Evolutionary conservation across 2,888 invertebrate species (phyloP), one percentile per base, ranked within the genome.

Genomic region (Homarus gammarus): DNA sequence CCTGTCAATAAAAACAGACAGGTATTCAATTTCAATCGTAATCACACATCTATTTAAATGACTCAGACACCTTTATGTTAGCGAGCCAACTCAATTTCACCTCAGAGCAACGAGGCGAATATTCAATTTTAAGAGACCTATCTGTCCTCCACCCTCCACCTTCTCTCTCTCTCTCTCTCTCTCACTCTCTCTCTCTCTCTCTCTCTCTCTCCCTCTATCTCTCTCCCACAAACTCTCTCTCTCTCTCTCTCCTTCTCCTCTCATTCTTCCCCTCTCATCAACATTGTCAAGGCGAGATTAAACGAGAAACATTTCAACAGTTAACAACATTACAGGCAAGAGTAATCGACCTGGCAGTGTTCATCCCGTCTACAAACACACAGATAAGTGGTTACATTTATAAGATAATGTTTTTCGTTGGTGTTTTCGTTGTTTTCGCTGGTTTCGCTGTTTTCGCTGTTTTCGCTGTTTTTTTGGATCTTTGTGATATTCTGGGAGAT

Each of bases 121-220:
- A n/a, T n/a, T n/a, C n/a, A n/a, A n/a, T n/a, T n/a, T n/a, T n/a
- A n/a, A n/a, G n/a, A n/a, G n/a, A n/a, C n/a, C n/a, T n/a, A n/a
- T n/a, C n/a, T n/a, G 49, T 15, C 15, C 49, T 49, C 49, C 49
- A 12, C 56, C 12, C 18, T 56, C 56, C 56, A 10, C 22, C 18
- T 15, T 56, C 12, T n/a, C 31, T 27, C 6, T 3, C 6, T 64
- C 31, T 31, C 31, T 3, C 6, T 64, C 31, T 12, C 64, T 64
- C 64, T 64, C 64, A 56, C 56, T 56, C 56, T 56, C 56, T 56
- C 56, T 56, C 56, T 56, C 64, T 64, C 64, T 64, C 64, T 64
- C 64, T 64, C 64, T 64, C 64, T 64, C 64, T 64, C 64, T 64
- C 64, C 64, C 64, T 64, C 64, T 64, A 64, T 64, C 64, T 64